Percentiles rank a stretch among this genome's conserved stretches.
phyloP scores from a whole-genome alignment of 2,888 invertebrate species.

The Gortyna flavago region DNA sequence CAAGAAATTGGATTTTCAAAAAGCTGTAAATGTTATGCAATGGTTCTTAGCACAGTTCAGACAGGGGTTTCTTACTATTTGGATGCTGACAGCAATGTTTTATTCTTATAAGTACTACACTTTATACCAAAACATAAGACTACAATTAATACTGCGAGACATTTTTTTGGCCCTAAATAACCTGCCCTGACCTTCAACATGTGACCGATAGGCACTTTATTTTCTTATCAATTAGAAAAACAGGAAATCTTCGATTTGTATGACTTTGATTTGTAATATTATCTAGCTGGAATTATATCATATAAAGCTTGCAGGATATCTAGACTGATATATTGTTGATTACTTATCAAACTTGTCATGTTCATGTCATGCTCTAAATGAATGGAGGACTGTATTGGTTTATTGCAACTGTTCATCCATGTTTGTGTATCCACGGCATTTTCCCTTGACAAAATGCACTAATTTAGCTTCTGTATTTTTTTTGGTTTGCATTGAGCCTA shows the following conservation, averaged over 20 bases:
- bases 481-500: background rate
- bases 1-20: conserved; percentile 31
- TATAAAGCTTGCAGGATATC: background rate
- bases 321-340: conserved; percentile 4
- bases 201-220: conserved; percentile 79
- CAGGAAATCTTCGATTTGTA: conserved; percentile 41
- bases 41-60: conserved; percentile 55
- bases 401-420: background rate
- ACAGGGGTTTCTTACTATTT: background rate
- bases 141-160: background rate
- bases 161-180: conserved; percentile 27
- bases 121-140: background rate
- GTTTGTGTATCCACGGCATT: background rate
- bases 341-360: conserved; percentile 12
- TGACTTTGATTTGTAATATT: conserved; percentile 54
- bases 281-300: conserved; percentile 37
- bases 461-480: background rate
- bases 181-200: conserved; percentile 85
- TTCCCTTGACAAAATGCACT: background rate
- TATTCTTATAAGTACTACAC: background rate
- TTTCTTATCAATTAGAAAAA: conserved; percentile 60
- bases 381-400: background rate
- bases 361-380: background rate
- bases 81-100: background rate
- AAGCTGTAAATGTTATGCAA: conserved; percentile 83